Evolutionary conservation across 1,140 invertebrate genomes (phyloP).

Genomic region (Nephila pilipes): DNA sequence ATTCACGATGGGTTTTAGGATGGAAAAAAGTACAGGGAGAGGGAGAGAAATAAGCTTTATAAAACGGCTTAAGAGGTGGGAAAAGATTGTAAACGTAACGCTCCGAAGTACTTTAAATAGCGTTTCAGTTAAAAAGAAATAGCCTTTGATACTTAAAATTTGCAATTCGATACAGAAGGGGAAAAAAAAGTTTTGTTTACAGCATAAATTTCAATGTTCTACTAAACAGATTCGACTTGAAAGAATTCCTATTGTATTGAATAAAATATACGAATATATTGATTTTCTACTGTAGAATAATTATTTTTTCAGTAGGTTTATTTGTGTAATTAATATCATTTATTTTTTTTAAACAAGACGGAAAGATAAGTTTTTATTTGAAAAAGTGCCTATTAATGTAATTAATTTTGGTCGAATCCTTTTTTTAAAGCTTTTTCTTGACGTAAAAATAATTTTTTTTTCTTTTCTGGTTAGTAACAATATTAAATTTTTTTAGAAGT

Average conservation of each 20-base stretch:
- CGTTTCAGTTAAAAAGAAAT: neutral
- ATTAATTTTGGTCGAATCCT: neutral
- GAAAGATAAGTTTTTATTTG: neutral
- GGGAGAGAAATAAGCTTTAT: neutral
- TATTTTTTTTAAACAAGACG: neutral
- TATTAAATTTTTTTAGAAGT: neutral
- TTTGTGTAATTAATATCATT: neutral
- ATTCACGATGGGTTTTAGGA: neutral
- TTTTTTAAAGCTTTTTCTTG: neutral
- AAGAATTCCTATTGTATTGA: neutral
- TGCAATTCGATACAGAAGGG: neutral
- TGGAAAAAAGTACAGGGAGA: neutral
- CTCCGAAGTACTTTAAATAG: neutral
- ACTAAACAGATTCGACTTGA: neutral
- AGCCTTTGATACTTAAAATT: neutral
- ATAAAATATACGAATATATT: neutral
- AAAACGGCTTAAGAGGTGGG: neutral
- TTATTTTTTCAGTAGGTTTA: neutral
- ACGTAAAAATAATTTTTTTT: neutral
- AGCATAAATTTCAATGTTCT: neutral
- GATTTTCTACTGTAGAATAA: neutral
- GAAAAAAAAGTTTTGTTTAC: neutral
- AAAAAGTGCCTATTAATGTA: neutral
- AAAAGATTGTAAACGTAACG: neutral
- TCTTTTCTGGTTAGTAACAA: neutral